Evolutionary conservation across 2,888 invertebrate genomes (phyloP).

Genomic region (Tetragnatha montana): DNA sequence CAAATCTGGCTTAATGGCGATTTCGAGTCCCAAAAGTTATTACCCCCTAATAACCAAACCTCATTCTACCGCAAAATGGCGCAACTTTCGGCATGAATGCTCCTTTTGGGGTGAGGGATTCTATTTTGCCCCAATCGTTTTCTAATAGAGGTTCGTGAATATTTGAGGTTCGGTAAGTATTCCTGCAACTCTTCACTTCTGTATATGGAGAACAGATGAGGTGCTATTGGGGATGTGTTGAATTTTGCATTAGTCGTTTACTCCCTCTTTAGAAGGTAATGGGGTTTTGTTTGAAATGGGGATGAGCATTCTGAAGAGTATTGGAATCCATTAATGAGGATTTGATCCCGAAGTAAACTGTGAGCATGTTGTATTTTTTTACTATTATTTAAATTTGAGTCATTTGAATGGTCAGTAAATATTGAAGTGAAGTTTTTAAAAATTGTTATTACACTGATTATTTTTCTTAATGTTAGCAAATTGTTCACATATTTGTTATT

Average conservation of each 20-base stretch:
- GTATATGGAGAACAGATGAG: neutral
- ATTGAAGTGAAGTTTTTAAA: too few relatives aligned
- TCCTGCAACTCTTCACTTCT: neutral
- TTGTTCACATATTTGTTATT: too few relatives aligned
- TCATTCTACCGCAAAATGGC: neutral
- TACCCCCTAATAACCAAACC: conserved; percentile 17
- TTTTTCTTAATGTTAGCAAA: too few relatives aligned
- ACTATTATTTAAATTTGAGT: neutral
- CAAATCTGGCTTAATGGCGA: neutral
- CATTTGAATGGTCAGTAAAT: too few relatives aligned
- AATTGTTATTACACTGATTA: too few relatives aligned
- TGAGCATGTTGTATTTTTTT: neutral
- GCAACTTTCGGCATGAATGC: neutral
- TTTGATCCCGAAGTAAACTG: neutral
- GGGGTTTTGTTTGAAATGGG: neutral
- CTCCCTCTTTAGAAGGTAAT: neutral
- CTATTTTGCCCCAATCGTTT: neutral
- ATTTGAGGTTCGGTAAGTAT: neutral
- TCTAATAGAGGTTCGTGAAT: neutral
- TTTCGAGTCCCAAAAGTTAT: conserved; percentile 3
- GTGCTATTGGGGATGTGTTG: neutral
- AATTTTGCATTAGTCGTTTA: neutral
- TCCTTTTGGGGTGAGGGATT: neutral
- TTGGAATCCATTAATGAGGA: neutral
- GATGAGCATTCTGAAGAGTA: neutral